These are phyloP conservation scores for Phalanger gymnotis DNA, from an alignment of 2,797 vertebrate genomes.

Conservation along the genomic window DNA sequence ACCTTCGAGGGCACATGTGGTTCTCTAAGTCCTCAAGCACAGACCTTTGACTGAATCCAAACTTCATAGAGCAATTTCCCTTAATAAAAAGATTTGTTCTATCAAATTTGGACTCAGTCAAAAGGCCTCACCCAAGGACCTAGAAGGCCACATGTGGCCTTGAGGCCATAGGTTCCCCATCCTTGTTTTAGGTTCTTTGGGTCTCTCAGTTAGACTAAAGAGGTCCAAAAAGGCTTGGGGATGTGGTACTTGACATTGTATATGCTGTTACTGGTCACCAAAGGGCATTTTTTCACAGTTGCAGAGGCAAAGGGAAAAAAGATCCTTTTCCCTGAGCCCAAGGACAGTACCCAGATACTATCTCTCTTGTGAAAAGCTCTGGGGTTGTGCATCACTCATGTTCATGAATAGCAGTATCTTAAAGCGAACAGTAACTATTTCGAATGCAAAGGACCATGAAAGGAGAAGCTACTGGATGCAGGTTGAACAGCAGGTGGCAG, in stretches of 20 bases:
- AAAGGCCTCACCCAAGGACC: too few relatives aligned
- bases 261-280: neutral
- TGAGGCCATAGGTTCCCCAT: too few relatives aligned
- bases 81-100: too few relatives aligned
- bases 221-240: neutral
- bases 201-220: neutral
- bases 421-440: neutral
- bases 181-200: neutral
- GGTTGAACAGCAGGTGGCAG: conserved; percentile 75
- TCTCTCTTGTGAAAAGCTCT: neutral
- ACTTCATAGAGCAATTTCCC: too few relatives aligned
- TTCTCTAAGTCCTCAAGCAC: too few relatives aligned
- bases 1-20: too few relatives aligned
- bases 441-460: neutral
- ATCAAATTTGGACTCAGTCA: too few relatives aligned
- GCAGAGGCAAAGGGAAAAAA: neutral
- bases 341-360: neutral
- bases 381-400: neutral
- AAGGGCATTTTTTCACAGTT: neutral
- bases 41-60: too few relatives aligned
- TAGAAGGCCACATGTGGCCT: too few relatives aligned
- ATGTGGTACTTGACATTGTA: neutral
- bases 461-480: neutral
- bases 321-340: neutral
- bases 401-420: neutral